Conservation (phyloP, 2,888 invertebrate species). For the Alitta virens region DNA sequence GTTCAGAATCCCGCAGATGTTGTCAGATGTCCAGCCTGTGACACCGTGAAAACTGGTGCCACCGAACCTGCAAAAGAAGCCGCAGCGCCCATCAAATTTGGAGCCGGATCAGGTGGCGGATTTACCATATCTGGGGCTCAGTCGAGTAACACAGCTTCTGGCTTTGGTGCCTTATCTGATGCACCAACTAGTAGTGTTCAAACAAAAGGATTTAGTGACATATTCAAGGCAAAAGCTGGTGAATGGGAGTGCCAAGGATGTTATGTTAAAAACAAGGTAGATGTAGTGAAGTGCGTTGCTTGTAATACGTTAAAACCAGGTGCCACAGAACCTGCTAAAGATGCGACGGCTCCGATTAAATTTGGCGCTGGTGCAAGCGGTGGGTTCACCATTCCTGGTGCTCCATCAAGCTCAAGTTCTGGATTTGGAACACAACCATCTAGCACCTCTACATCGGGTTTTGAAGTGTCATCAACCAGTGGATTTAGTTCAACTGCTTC, state of each 20-base stretch:
- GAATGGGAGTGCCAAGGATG: slow-evolving; percentile 71
- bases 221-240: slow-evolving; percentile 62
- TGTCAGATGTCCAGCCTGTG: slow-evolving; percentile 47
- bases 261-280: slow-evolving; percentile 63
- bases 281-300: slow-evolving; percentile 40
- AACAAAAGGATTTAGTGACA: neutral
- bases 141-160: neutral
- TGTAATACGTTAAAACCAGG: slow-evolving; percentile 50
- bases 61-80: neutral
- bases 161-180: neutral
- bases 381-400: too few species aligned
- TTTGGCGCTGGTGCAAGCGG: too few species aligned
- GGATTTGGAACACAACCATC: too few species aligned
- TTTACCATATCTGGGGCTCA: neutral
- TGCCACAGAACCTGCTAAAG: neutral
- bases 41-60: slow-evolving; percentile 42
- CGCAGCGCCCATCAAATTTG: too few species aligned
- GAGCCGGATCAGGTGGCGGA: too few species aligned
- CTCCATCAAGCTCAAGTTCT: too few species aligned
- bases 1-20: slow-evolving; percentile 61
- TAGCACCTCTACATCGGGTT: too few species aligned
- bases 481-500: too few species aligned
- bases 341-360: too few species aligned
- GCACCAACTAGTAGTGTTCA: neutral
- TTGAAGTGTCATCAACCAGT: too few species aligned